These are phyloP conservation scores for Eupithecia exiguata DNA, from an alignment of 2,888 invertebrate species.

Conservation along the genomic window DNA sequence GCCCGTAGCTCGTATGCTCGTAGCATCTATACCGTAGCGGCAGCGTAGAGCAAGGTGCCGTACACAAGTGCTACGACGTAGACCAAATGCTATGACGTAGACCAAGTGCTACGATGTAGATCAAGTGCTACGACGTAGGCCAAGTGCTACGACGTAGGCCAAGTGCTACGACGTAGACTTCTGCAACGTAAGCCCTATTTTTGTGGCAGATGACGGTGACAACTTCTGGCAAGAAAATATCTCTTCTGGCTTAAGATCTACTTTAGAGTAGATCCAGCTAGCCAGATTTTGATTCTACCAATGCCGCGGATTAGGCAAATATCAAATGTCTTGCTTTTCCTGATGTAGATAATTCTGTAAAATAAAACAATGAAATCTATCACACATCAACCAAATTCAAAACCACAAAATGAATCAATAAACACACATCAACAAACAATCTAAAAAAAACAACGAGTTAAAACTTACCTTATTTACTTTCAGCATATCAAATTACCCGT, in stretches of 20 bases:
- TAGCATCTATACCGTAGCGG: not conserved
- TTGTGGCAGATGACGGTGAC: not conserved
- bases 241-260: not conserved
- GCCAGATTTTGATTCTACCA: too few species aligned
- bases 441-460: not conserved
- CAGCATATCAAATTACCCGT: slow-evolving; percentile 91
- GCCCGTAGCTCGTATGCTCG: not conserved
- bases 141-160: slow-evolving; percentile 1
- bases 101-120: not conserved
- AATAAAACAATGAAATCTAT: not conserved
- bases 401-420: not conserved
- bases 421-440: not conserved
- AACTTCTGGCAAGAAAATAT: not conserved
- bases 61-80: not conserved
- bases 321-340: not conserved
- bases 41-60: not conserved
- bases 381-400: not conserved
- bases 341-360: not conserved
- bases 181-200: not conserved
- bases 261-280: not conserved
- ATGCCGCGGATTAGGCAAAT: too few species aligned
- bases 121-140: not conserved
- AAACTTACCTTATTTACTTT: slow-evolving; percentile 45
- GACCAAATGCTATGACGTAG: not conserved
- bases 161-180: not conserved